Evolutionary conservation across 2,113 vertebrate species (phyloP).

Genomic region (Gymnorhina tibicen): DNA sequence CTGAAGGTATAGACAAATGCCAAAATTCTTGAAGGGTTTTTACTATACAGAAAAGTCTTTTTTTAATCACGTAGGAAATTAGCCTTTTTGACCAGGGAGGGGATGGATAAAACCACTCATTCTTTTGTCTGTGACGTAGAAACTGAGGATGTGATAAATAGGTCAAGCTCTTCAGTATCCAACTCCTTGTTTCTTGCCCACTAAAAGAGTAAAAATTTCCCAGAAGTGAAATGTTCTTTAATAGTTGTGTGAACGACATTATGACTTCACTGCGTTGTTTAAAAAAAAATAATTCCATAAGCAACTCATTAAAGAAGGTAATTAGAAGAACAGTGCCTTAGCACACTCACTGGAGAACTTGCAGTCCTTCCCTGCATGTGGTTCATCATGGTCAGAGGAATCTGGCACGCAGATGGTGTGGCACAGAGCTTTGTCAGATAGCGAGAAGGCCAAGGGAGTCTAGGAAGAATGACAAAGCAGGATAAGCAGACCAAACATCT

Average conservation of each 20-base stretch:
- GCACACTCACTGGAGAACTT: neutral
- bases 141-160: neutral
- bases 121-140: neutral
- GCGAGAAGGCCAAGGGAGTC: neutral
- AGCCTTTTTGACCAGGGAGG: neutral
- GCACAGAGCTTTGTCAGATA: neutral
- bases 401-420: neutral
- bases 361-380: neutral
- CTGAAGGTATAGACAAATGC: neutral
- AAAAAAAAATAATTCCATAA: neutral
- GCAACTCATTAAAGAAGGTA: neutral
- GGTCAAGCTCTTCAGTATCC: neutral
- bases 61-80: neutral
- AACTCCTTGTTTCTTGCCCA: neutral
- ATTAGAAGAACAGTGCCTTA: neutral
- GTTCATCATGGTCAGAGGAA: accelerated
- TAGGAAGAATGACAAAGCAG: constrained; percentile 13
- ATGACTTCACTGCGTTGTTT: neutral
- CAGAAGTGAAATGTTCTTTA: neutral
- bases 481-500: neutral
- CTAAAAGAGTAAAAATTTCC: constrained; percentile 6
- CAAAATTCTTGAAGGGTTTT: neutral
- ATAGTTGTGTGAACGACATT: neutral
- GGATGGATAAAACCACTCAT: neutral
- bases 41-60: neutral